Evolutionary conservation across 2,113 vertebrate species (phyloP).

Genomic region (Mustela lutreola): DNA sequence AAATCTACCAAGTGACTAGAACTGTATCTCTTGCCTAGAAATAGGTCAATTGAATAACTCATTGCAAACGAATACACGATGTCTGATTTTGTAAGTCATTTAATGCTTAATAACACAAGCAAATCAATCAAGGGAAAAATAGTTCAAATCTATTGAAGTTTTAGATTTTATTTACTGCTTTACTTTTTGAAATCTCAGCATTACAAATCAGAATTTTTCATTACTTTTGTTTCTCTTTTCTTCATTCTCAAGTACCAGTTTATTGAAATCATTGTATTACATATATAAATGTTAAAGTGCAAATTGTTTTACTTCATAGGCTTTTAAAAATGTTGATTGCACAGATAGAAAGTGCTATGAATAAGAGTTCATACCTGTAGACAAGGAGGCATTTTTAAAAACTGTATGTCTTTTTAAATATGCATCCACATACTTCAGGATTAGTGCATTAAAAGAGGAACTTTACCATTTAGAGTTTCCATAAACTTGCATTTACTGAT

Average conservation of each 20-base stretch:
- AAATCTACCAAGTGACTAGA: not conserved
- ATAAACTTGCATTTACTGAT: not conserved
- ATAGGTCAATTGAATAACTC: conserved; percentile 53
- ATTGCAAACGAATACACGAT: conserved; percentile 65
- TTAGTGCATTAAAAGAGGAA: conserved; percentile 25
- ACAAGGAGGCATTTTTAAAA: conserved; percentile 45
- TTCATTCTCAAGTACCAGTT: conserved; percentile 66
- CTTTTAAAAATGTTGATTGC: conserved; percentile 70
- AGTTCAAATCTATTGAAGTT: conserved; percentile 67
- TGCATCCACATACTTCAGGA: not conserved
- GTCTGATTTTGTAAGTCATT: conserved; percentile 65
- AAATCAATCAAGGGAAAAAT: conserved; percentile 44
- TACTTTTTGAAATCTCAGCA: conserved; percentile 73
- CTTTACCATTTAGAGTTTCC: not conserved
- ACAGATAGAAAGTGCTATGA: conserved; percentile 72
- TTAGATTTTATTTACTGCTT: conserved; percentile 58
- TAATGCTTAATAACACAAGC: conserved; percentile 49
- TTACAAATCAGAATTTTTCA: conserved; percentile 76
- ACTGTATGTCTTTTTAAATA: conserved; percentile 19
- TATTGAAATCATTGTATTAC: conserved; percentile 73
- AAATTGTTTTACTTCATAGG: conserved; percentile 74
- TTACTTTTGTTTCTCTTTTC: conserved; percentile 12
- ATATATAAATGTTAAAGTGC: conserved; percentile 74
- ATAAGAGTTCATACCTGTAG: conserved; percentile 55
- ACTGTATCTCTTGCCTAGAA: conserved; percentile 43